phyloP scores from a whole-genome alignment of 2,888 invertebrate genomes.

The Eupithecia subfuscata region DNA sequence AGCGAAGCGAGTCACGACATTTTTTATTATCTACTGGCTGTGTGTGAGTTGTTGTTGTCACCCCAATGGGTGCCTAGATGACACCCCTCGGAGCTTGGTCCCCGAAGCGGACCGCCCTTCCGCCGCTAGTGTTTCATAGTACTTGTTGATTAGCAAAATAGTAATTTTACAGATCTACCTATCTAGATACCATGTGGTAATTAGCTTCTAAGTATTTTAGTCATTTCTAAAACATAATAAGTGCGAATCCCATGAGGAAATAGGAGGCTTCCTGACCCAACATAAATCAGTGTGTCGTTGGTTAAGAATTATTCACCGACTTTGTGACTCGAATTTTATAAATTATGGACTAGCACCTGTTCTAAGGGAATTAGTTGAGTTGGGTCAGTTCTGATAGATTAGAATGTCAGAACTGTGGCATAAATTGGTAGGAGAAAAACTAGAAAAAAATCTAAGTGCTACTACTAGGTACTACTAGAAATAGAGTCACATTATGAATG shows the following conservation, averaged over 20 bases:
- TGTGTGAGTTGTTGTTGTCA: too few relatives aligned
- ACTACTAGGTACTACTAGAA: too few relatives aligned
- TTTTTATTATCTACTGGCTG: too few relatives aligned
- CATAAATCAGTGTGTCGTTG: constrained; percentile 46
- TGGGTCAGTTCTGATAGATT: neutral
- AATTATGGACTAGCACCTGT: constrained; percentile 4
- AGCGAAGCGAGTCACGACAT: too few relatives aligned
- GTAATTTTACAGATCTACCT: neutral
- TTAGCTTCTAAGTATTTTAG: neutral
- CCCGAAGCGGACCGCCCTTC: too few relatives aligned
- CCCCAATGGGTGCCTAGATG: too few relatives aligned
- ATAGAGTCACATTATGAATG: too few relatives aligned
- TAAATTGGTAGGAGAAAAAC: too few relatives aligned
- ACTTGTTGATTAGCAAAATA: neutral
- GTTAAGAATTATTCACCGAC: constrained; percentile 43
- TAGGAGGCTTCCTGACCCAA: constrained; percentile 39
- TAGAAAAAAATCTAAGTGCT: too few relatives aligned
- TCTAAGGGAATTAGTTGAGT: constrained; percentile 7
- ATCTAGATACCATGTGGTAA: neutral
- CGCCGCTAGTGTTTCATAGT: too few relatives aligned
- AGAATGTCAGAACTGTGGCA: neutral
- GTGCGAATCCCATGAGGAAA: constrained; percentile 16
- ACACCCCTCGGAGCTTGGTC: too few relatives aligned
- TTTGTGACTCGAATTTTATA: constrained; percentile 41
- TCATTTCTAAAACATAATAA: constrained; percentile 29